Base-by-base conservation (phyloP, 2,888 invertebrate species). In the Drosophila tanythrix region DNA sequence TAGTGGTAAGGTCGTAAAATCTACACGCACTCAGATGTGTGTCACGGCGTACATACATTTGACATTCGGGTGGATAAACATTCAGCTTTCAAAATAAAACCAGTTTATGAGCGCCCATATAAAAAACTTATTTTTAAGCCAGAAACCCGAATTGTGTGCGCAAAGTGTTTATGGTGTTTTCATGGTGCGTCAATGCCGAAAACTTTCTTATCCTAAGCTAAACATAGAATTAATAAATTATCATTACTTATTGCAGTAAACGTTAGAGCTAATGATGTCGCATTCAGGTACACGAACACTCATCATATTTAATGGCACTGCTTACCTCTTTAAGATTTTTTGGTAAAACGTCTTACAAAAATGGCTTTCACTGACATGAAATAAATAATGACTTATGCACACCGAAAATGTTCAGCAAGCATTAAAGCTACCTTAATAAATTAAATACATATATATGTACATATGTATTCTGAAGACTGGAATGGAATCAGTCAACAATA, bases 211-310 rank as follows among this genome's bases (percentile, higher is more conserved):
- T 59, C 74, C 77, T 58, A 72, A 71, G 68, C 80, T 61, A 70
- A 87, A 70, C 68, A 76, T 78, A 78, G 67, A 57, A 84, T 80
- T 87, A 76, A 82, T 74, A 80, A 82, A 83, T 73, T 77, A 86
- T 77, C 58, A 77, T 77, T 68, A 57, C 50, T 50, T 64, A 53
- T 43, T 36, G 8, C 40, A 55, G 29, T 56, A 40, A 55, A 48
- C 38, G 33, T 63, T 31, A 33, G 40, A 46, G 29, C 70, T 66
- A 64, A 64, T 69, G 55, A 59, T 40, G 33, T 15, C 57, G 33
- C 48, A 56, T 59, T 62, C 62, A 43, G 21, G 50, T 55, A 74
- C 66, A 71, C 57, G 56, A 57, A 64, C 59, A 58, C 35, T 43
- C 31, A 43, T 13, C 31, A n/a, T 43, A 38, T 40, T 70, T 77